These are phyloP conservation scores for Selene dorsalis DNA, from an alignment of 2,797 vertebrate genomes.

Conservation along the genomic window DNA sequence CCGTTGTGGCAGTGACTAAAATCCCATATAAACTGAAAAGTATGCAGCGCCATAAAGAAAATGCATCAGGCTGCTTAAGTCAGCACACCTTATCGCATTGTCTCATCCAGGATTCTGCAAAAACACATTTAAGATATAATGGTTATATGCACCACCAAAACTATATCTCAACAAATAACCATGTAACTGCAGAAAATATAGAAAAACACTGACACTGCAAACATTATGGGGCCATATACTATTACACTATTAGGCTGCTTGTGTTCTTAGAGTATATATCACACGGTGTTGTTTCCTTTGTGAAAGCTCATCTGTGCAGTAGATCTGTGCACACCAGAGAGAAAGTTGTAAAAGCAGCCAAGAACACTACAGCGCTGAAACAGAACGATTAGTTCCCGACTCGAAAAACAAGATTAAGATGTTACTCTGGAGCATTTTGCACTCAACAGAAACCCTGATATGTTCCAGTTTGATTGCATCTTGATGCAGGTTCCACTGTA, in stretches of 20 bases:
- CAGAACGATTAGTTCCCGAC: constrained; percentile 16
- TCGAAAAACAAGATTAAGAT: constrained; percentile 39
- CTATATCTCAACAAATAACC: constrained; percentile 22
- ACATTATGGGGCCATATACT: constrained; percentile 7
- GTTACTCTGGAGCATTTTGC: constrained; percentile 41
- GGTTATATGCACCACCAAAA: constrained; percentile 13
- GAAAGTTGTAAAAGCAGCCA: constrained; percentile 21
- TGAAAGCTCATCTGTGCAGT: background rate
- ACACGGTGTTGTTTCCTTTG: constrained; percentile 37
- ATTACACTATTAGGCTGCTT: constrained; percentile 39
- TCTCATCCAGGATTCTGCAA: constrained; percentile 7
- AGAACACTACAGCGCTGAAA: constrained; percentile 11
- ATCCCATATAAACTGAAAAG: constrained; percentile 18
- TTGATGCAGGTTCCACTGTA: constrained; percentile 18
- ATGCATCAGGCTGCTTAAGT: constrained; percentile 1
- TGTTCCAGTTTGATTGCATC: constrained; percentile 31
- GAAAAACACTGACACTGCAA: constrained; percentile 29
- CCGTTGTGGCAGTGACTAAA: background rate
- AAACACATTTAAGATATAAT: constrained; percentile 27
- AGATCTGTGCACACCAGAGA: constrained; percentile 6
- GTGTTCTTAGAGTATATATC: constrained; percentile 54
- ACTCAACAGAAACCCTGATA: constrained; percentile 27
- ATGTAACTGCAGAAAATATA: constrained; percentile 14
- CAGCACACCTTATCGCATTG: background rate
- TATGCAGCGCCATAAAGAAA: constrained; percentile 16